Evolutionary conservation across 2,797 vertebrate genomes (phyloP), one percentile per base, ranked within the genome.

Genomic region (Ataeniobius toweri): DNA sequence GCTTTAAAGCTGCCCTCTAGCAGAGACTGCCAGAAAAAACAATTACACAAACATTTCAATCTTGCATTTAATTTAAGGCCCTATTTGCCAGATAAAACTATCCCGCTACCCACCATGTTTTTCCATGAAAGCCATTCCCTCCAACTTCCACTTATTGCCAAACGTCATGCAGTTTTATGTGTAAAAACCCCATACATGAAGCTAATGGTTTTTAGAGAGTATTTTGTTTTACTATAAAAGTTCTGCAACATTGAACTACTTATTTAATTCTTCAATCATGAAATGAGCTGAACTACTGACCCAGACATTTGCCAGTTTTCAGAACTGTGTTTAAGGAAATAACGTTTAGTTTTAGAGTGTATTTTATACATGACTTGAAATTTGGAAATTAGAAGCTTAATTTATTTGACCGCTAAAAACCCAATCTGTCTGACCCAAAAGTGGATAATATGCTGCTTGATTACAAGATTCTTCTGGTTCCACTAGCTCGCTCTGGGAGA

Each of bases 31-130:
- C 80, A 84, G 46, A 83, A 50, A 70, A 85, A 80, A 2, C 59
- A 70, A 36, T 77, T 70, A 56, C 55, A 86, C 44, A 83, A 84
- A 74, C 26, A 48, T 53, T 78, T 85, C 14, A 28, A 16, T 53
- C 44, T 68, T 80, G 70, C 70, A 55, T 58, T 82, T 82, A 44
- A 83, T 80, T 77, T 67, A 71, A 80, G 65, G 12, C 31, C n/a
- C 3, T 65, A 61, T 22, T 74, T 75, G 76, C 80, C 88, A 83
- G 70, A 81, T 70, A 79, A 71, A 74, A 67, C 26, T 3, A 68
- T 70, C 22, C 5, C 55, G 68, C 70, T 76, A 86, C 76, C 79
- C 58, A 28, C 80, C n/a, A 63, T 0, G 3, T 75, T 70, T 77
- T 81, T 84, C 78, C 82, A 74, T 81, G 71, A 70, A 79, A 85